Evolutionary conservation across 2,113 vertebrate species (phyloP), one percentile per base, ranked within the genome.

Genomic region (Pipa parva): DNA sequence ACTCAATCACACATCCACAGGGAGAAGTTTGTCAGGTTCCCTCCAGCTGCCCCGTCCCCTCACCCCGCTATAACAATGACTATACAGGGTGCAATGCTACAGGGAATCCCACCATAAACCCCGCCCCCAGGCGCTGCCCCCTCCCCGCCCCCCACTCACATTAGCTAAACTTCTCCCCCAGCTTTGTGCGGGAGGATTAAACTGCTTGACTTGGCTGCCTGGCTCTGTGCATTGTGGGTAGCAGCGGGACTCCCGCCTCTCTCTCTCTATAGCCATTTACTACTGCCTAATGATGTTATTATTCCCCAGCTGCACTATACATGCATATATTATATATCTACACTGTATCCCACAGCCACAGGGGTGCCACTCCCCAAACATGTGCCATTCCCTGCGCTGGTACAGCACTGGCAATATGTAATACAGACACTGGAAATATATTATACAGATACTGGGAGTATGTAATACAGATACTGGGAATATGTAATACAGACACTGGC

Each of bases 141-240:
- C 33, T 27, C 63, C n/a, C 49, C 57, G 56, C n/a, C 65, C 60
- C 65, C 60, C 65, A 69, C 65, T 69, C 46, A 60, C 51, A 69
- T 69, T 69, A 69, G 65, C 57, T 69, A 60, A 31, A 69, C 45
- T 69, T 69, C 57, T 60, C 57, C 65, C 57, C 56, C 65, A 69
- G 57, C 57, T 69, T 69, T 59, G 65, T 69, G 65, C 46, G 20
- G 65, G 57, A 69, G 65, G 65, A 69, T 60, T 69, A 69, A 60
- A 51, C 57, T 60, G 45, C 64, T 39, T 68, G 55, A 29, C 64
- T 68, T 29, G 49, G 45, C 55, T 39, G 48, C 4, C 45, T 46
- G 24, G 65, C 42, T 68, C 65, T 33, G 64, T 12, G 52, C 29
- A 59, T 67, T 68, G 56, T 58, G 11, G 10, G 4, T 67, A 27